Conservation (phyloP, 2,888 invertebrate species). For the Phengaris alcon region DNA sequence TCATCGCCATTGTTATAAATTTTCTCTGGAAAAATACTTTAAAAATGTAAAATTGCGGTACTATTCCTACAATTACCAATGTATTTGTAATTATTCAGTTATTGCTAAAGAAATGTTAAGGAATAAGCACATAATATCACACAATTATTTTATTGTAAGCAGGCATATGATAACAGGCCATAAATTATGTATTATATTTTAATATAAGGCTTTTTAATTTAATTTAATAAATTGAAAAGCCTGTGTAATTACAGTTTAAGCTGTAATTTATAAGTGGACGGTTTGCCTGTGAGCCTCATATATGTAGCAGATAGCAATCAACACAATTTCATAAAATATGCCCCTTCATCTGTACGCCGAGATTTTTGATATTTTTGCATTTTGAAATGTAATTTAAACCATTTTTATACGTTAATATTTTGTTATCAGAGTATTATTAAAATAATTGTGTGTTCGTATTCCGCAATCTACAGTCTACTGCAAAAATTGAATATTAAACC, state of each 20-base stretch:
- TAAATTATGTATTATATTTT: conserved; percentile 35
- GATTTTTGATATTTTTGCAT: conserved; percentile 43
- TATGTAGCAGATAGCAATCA: conserved; percentile 61
- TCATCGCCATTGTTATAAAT: conserved; percentile 5
- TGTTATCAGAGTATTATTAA: background rate
- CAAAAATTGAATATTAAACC: background rate
- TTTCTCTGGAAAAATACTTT: conserved; percentile 25
- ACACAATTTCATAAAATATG: conserved; percentile 69
- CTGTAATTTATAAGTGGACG: conserved; percentile 49
- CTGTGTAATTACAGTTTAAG: conserved; percentile 45
- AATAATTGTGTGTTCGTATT: background rate
- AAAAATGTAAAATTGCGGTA: conserved; percentile 7
- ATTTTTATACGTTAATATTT: background rate
- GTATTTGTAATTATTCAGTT: conserved; percentile 23
- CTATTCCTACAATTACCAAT: conserved; percentile 7
- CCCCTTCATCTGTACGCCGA: conserved; percentile 56
- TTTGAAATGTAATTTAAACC: background rate
- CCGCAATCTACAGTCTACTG: background rate
- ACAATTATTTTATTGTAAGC: conserved; percentile 10
- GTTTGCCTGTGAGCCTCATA: conserved; percentile 54
- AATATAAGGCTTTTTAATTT: no score
- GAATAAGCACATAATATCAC: conserved; percentile 8
- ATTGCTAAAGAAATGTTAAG: background rate
- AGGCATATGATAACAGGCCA: conserved; percentile 24
- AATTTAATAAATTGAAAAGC: conserved; percentile 42